Conservation (phyloP, 2,888 invertebrate genomes). For the Acrobasis suavella region DNA sequence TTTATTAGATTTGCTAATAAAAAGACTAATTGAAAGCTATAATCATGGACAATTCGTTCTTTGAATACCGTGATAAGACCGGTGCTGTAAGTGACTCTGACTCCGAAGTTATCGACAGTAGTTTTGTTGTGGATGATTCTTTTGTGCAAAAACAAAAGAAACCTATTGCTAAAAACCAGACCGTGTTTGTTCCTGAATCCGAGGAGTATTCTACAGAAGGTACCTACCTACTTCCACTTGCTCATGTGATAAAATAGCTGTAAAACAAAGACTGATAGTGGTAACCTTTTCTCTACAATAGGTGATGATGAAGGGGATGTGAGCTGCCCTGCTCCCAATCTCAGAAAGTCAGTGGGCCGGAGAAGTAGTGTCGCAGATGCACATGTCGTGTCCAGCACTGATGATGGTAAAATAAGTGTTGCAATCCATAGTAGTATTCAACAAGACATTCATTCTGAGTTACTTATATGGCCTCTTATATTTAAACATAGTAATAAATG, state of each 20-base stretch:
- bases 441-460: too few species aligned
- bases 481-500: too few species aligned
- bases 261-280: background rate
- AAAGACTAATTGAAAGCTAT: slow-evolving; percentile 12
- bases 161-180: slow-evolving; percentile 51
- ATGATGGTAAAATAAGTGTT: slow-evolving; percentile 52
- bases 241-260: background rate
- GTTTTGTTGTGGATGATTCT: slow-evolving; percentile 51
- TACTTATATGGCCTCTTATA: too few species aligned
- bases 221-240: slow-evolving; percentile 31
- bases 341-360: slow-evolving; percentile 38
- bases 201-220: slow-evolving; percentile 62
- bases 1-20: background rate
- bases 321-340: background rate
- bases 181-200: slow-evolving; percentile 69
- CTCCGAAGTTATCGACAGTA: slow-evolving; percentile 65
- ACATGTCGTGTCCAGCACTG: slow-evolving; percentile 55
- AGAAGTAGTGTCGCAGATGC: slow-evolving; percentile 43
- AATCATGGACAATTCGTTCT: slow-evolving; percentile 69
- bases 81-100: slow-evolving; percentile 56
- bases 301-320: slow-evolving; percentile 12
- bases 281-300: background rate
- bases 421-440: background rate
- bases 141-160: slow-evolving; percentile 51
- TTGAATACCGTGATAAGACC: slow-evolving; percentile 65